Percentiles rank a stretch among this genome's conserved stretches.
phyloP scores from a whole-genome alignment of 2,888 invertebrate species.

The Penaeus monodon region DNA sequence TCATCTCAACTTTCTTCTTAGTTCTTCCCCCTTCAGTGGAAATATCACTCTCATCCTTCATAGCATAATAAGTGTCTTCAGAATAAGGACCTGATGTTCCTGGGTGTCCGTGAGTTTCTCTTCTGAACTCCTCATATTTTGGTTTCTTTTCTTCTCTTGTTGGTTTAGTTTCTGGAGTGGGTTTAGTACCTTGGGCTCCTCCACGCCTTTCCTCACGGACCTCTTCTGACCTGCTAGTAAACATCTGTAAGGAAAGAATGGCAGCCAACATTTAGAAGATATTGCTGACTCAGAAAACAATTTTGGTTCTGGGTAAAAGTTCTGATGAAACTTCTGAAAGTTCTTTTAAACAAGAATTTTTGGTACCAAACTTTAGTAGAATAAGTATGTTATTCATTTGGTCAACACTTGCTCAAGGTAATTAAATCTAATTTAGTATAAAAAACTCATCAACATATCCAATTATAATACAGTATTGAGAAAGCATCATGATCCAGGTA shows the following conservation, averaged over 20 bases:
- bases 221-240: conserved; percentile 62
- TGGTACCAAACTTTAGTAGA: conserved; percentile 48
- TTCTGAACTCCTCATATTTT: conserved; percentile 53
- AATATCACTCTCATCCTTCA: conserved; percentile 62
- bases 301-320: not conserved
- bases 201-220: conserved; percentile 50
- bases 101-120: conserved; percentile 50
- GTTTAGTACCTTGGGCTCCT: conserved; percentile 42
- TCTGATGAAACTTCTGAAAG: too few relatives aligned
- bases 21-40: conserved; percentile 45
- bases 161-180: conserved; percentile 18
- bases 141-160: conserved; percentile 45
- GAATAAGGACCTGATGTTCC: conserved; percentile 56
- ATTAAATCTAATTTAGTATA: conserved; percentile 57
- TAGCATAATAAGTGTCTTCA: conserved; percentile 63
- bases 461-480: conserved; percentile 15
- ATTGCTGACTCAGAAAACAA: not conserved
- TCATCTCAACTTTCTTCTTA: conserved; percentile 59
- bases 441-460: conserved; percentile 23
- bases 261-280: not conserved
- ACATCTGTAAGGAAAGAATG: conserved; percentile 49
- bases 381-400: conserved; percentile 52
- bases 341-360: not conserved
- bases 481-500: conserved; percentile 38
- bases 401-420: conserved; percentile 38